These are phyloP conservation scores for Agrilus planipennis DNA, from an alignment of 1,140 invertebrate species.

Conservation along the genomic window DNA sequence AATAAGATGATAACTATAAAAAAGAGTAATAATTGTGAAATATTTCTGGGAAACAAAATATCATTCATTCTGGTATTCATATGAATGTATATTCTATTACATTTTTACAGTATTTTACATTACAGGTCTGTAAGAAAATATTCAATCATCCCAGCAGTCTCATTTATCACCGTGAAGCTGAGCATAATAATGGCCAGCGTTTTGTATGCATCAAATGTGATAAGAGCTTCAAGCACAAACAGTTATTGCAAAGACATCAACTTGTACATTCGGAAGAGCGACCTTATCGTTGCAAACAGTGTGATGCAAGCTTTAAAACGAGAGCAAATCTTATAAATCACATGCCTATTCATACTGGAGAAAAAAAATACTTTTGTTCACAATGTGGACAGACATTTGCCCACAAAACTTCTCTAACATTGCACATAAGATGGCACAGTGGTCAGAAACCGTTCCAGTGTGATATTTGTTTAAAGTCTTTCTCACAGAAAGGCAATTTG, in stretches of 20 bases:
- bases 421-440: constrained; percentile 43
- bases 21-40: too few relatives aligned
- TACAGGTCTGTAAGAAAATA: constrained; percentile 58
- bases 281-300: constrained; percentile 48
- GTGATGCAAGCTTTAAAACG: constrained; percentile 55
- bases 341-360: constrained; percentile 48
- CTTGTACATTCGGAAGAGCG: constrained; percentile 54
- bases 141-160: constrained; percentile 52
- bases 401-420: constrained; percentile 57
- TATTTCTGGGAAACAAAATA: too few relatives aligned
- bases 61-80: too few relatives aligned
- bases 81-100: too few relatives aligned
- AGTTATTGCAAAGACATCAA: constrained; percentile 55
- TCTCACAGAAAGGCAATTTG: constrained; percentile 50
- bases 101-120: too few relatives aligned
- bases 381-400: constrained; percentile 65
- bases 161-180: constrained; percentile 55
- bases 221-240: constrained; percentile 58
- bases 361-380: constrained; percentile 61
- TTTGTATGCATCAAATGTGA: constrained; percentile 60
- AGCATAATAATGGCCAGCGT: constrained; percentile 47
- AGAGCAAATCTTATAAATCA: constrained; percentile 59
- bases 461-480: constrained; percentile 45
- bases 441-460: constrained; percentile 50
- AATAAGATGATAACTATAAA: too few relatives aligned